phyloP scores from a whole-genome alignment of 2,113 vertebrate genomes.

The Petaurus breviceps region DNA sequence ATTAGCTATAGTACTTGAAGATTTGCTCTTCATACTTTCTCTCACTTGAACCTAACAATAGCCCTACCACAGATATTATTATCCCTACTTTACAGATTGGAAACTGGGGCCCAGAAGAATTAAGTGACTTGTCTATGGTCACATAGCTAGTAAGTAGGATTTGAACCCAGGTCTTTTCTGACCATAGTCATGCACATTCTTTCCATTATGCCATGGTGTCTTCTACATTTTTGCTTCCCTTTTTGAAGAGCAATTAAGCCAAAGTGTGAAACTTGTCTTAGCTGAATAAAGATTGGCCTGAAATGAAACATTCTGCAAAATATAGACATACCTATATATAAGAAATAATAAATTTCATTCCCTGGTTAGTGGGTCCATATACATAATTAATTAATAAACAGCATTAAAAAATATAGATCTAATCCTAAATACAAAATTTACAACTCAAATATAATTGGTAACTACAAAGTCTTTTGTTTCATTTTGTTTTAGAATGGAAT shows the following conservation, averaged over 20 bases:
- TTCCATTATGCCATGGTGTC: not conserved
- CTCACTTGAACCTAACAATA: not conserved
- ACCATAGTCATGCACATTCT: not conserved
- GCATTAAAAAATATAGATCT: slow-evolving; percentile 15
- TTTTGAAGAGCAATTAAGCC: slow-evolving; percentile 15
- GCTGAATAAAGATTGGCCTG: not conserved
- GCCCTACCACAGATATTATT: not conserved
- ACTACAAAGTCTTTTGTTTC: not conserved
- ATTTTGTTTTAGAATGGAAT: slow-evolving; percentile 81
- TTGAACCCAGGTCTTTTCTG: not conserved
- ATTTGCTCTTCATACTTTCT: not conserved
- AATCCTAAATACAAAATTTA: not conserved
- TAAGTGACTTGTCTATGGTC: not conserved
- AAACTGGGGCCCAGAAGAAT: not conserved
- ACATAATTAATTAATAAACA: not conserved
- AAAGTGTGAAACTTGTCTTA: not conserved
- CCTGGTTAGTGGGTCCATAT: not conserved
- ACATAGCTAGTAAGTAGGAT: not conserved
- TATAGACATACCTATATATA: slow-evolving; percentile 17
- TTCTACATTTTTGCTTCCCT: not conserved
- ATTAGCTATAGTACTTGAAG: not conserved
- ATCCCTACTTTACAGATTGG: not conserved
- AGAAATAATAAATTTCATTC: not conserved
- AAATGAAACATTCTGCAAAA: not conserved
- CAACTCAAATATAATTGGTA: slow-evolving; percentile 19